Evolutionary conservation across 2,113 vertebrate species (phyloP).

Genomic region (Gorsachius goisagi): DNA sequence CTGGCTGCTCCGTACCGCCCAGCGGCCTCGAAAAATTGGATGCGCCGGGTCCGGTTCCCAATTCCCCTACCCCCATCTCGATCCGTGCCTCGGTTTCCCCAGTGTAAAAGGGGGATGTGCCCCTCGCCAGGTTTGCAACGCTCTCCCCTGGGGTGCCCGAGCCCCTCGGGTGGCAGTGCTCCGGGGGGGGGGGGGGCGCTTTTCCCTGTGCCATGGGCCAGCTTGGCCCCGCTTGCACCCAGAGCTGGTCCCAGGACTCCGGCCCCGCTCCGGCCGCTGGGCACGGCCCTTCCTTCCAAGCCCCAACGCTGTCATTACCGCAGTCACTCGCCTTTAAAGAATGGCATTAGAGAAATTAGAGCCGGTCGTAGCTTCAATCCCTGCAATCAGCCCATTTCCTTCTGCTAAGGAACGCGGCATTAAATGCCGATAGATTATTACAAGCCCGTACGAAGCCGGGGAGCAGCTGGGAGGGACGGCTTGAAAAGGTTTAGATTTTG

Average conservation of each 20-base stretch:
- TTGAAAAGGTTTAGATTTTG: neutral
- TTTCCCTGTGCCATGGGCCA: neutral
- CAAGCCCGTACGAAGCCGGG: neutral
- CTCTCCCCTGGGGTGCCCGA: too few species aligned
- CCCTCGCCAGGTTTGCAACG: rapidly evolving
- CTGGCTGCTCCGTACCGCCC: neutral
- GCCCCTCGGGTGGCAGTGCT: rapidly evolving
- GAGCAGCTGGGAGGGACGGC: neutral
- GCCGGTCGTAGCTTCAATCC: neutral
- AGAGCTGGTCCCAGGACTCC: neutral
- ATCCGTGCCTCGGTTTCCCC: neutral
- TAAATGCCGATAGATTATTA: neutral
- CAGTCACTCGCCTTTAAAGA: neutral
- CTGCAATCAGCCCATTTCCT: slow-evolving; percentile 1
- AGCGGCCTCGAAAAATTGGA: neutral
- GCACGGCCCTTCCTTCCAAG: neutral
- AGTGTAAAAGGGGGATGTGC: rapidly evolving
- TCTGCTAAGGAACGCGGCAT: neutral
- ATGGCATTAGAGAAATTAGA: neutral
- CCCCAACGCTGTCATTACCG: neutral
- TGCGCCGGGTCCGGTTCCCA: rapidly evolving
- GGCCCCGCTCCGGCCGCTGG: neutral
- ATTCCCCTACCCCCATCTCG: rapidly evolving
- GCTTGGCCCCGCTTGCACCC: neutral
- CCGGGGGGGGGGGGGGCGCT: neutral